phyloP scores from a whole-genome alignment of 2,888 invertebrate species.

The Petrolisthes cinctipes region DNA sequence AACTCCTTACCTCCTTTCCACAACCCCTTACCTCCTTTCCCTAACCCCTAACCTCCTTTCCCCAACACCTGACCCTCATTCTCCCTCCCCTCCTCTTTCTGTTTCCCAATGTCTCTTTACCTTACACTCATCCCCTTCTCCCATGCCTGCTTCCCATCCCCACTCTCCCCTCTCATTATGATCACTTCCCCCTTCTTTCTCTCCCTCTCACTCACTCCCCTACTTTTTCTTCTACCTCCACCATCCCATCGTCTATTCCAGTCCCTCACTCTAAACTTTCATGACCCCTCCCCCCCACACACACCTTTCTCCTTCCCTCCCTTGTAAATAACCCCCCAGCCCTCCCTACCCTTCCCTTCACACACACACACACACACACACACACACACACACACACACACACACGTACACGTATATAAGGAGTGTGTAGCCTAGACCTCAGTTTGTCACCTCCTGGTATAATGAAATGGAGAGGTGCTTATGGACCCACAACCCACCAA shows the following conservation, averaged over 20 bases:
- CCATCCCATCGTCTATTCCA: not conserved
- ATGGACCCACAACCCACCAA: not conserved
- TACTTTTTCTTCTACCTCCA: not conserved
- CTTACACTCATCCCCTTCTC: too few relatives aligned
- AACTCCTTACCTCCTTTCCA: too few relatives aligned
- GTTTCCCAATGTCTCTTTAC: too few relatives aligned
- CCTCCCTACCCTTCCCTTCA: not conserved
- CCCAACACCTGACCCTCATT: too few relatives aligned
- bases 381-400: constrained; percentile 5
- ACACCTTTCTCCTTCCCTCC: too few relatives aligned
- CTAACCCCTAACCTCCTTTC: too few relatives aligned
- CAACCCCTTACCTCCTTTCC: too few relatives aligned
- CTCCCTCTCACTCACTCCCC: not conserved
- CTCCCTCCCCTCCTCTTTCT: too few relatives aligned
- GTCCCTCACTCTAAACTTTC: not conserved
- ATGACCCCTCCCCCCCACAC: not conserved
- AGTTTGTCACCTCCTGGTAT: not conserved
- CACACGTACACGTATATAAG: not conserved
- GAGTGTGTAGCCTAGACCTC: not conserved
- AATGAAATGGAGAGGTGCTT: not conserved
- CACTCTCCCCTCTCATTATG: too few relatives aligned
- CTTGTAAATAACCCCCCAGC: too few relatives aligned
- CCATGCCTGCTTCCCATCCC: too few relatives aligned
- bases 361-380: not conserved
- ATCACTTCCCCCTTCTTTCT: too few relatives aligned